Percentiles rank a stretch among this genome's conserved stretches.
Evolutionary conservation across 2,113 vertebrate species (phyloP).

Genomic region (Dicrurus megarhynchus): DNA sequence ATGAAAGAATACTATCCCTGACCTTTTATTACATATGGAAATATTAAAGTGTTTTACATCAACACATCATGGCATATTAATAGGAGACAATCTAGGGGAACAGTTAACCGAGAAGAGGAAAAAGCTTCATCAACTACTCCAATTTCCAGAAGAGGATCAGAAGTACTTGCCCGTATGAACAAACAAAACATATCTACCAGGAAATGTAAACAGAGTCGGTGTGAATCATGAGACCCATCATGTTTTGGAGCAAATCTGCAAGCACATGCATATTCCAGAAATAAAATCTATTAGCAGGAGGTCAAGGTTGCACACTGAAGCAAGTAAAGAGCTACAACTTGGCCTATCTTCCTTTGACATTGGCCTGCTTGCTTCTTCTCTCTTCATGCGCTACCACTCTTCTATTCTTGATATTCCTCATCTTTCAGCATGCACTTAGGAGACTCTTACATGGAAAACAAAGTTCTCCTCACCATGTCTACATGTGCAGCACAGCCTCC

Average conservation of each 20-base stretch:
- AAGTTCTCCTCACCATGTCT: not conserved
- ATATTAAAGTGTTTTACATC: slow-evolving; percentile 68
- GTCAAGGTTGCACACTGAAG: slow-evolving; percentile 18
- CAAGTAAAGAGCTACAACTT: slow-evolving; percentile 6
- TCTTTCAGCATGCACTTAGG: not conserved
- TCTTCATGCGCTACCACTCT: fast-evolving
- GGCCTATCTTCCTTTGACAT: not conserved
- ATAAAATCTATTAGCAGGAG: slow-evolving; percentile 49
- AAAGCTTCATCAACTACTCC: slow-evolving; percentile 44
- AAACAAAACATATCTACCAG: slow-evolving; percentile 37
- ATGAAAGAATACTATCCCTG: slow-evolving; percentile 64
- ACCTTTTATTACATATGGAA: slow-evolving; percentile 65
- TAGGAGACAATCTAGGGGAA: slow-evolving; percentile 45
- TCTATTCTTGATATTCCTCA: not conserved
- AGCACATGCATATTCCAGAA: slow-evolving; percentile 35
- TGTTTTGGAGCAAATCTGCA: slow-evolving; percentile 33
- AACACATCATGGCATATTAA: slow-evolving; percentile 51
- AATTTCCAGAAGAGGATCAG: slow-evolving; percentile 47
- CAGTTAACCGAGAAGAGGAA: slow-evolving; percentile 21
- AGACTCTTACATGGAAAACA: not conserved
- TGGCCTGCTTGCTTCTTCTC: not conserved
- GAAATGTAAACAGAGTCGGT: slow-evolving; percentile 35
- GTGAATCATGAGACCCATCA: slow-evolving; percentile 39
- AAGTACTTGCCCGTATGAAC: slow-evolving; percentile 38
- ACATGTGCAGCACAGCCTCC: slow-evolving; percentile 44